Evolutionary conservation across 1,140 invertebrate genomes (phyloP).

Genomic region (Vollenhovia emeryi): DNA sequence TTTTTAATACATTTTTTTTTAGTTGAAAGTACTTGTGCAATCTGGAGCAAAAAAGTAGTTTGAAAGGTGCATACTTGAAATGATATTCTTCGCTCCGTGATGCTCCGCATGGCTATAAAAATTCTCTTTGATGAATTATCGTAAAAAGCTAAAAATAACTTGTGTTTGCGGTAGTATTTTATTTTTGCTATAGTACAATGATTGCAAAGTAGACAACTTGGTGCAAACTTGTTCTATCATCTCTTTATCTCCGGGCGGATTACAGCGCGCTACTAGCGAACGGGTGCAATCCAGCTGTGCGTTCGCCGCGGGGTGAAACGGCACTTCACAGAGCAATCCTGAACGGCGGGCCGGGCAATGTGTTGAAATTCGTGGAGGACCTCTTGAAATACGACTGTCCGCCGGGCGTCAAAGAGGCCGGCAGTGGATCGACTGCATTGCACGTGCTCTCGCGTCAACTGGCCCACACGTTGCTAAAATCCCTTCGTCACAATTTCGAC

Average conservation of each 20-base stretch:
- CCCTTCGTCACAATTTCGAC: slow-evolving; percentile 74
- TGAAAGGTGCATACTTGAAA: neutral
- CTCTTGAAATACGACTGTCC: slow-evolving; percentile 81
- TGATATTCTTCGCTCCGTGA: neutral
- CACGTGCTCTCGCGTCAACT: slow-evolving; percentile 81
- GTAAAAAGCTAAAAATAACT: slow-evolving; percentile 29
- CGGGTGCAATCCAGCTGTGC: slow-evolving; percentile 81
- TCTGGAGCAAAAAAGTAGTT: neutral
- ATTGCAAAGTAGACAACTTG: neutral
- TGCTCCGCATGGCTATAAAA: neutral
- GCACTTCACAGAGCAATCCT: slow-evolving; percentile 82
- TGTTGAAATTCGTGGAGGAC: slow-evolving; percentile 78
- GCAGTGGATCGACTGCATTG: slow-evolving; percentile 81
- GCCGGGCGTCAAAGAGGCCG: slow-evolving; percentile 81
- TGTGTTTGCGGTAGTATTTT: neutral
- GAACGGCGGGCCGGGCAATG: slow-evolving; percentile 76
- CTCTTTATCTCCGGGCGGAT: neutral
- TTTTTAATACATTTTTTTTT: neutral
- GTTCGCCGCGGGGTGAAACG: slow-evolving; percentile 82
- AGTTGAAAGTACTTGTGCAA: neutral
- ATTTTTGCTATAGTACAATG: neutral
- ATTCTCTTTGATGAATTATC: neutral
- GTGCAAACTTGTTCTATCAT: neutral
- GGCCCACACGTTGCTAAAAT: slow-evolving; percentile 73
- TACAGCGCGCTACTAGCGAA: slow-evolving; percentile 78